Base-by-base conservation (phyloP, 2,113 vertebrate species). In the Perccottus glenii region DNA sequence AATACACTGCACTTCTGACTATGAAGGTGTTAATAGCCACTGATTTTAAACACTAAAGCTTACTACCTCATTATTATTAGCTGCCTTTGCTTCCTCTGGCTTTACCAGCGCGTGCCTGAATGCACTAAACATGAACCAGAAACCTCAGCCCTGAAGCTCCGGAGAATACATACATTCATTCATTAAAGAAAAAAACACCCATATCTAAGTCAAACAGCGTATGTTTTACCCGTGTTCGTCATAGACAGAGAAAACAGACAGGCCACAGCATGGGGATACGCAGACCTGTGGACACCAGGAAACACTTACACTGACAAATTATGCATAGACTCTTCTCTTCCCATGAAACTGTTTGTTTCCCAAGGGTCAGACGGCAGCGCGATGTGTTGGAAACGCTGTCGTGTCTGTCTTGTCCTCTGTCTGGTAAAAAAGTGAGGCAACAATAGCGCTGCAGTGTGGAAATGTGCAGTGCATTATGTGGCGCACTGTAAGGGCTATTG, bases 201-300 rank as follows among this genome's bases (percentile, higher is more conserved):
- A 2, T 67, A 75, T 82, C 77, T 83, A 44, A 70, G 48, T 33
- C 69, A 64, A 9, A 55, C 65, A 47, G 60, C 42, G 35, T 82
- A 67, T 83, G 78, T 78, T 76, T 77, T 84, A 81, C 83, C 85
- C 77, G 79, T 87, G 86, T 87, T 84, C 52, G 33, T 72, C 35
- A 86, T 80, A 84, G 75, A 77, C 66, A 62, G 70, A 82, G 87
- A 67, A 86, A 86, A 83, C 84, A 83, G 81, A 87, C 82, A 87
- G 83, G 78, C 80, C 78, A 77, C 77, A 79, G 83, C 81, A 11
- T 7, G 8, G 86, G 85, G 85, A 88, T 78, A 69, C 16, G 49
- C 61, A 80, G 71, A 83, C 78, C 81, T 61, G 71, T 77, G 73
- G 82, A 88, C 85, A 70, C 64, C 65, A 74, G 66, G 70, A 81